These are phyloP conservation scores for Microcaecilia unicolor DNA, from an alignment of 2,797 vertebrate species.

Conservation along the genomic window DNA sequence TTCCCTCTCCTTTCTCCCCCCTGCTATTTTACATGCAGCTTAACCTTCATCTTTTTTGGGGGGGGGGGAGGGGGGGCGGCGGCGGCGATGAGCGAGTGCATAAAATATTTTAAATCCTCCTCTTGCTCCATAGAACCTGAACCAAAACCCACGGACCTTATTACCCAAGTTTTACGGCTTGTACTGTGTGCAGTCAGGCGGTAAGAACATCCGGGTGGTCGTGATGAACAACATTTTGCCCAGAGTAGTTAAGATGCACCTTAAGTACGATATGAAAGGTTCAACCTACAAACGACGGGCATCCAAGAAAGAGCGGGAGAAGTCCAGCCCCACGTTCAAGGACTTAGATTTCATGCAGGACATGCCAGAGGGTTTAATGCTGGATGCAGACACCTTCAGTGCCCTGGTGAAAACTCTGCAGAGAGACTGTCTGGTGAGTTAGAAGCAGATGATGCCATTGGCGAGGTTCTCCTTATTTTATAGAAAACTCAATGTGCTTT, in stretches of 20 bases:
- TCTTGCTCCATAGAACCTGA: slow-evolving; percentile 71
- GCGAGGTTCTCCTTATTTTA: no score
- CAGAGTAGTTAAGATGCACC: slow-evolving; percentile 89
- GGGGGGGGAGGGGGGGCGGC: no score
- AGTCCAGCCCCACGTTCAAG: slow-evolving; percentile 85
- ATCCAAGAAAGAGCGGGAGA: slow-evolving; percentile 91
- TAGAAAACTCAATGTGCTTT: no score
- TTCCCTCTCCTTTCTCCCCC: no score
- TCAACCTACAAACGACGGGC: slow-evolving; percentile 93
- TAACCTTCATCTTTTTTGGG: no score
- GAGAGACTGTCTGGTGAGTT: slow-evolving; percentile 89
- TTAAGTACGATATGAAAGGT: slow-evolving; percentile 94
- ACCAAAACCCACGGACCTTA: slow-evolving; percentile 93
- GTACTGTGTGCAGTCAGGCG: slow-evolving; percentile 92
- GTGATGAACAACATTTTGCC: slow-evolving; percentile 98
- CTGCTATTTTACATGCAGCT: background rate
- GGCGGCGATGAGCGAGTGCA: no score
- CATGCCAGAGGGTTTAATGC: slow-evolving; percentile 77
- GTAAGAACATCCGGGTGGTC: slow-evolving; percentile 93
- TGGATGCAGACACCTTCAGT: slow-evolving; percentile 85
- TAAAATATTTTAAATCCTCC: background rate
- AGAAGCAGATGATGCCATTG: no score
- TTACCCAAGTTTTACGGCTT: slow-evolving; percentile 96
- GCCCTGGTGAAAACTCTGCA: slow-evolving; percentile 89
- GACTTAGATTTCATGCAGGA: slow-evolving; percentile 97